Evolutionary conservation across 2,888 invertebrate genomes (phyloP), one percentile per base, ranked within the genome.

Genomic region (Watsonalla binaria): DNA sequence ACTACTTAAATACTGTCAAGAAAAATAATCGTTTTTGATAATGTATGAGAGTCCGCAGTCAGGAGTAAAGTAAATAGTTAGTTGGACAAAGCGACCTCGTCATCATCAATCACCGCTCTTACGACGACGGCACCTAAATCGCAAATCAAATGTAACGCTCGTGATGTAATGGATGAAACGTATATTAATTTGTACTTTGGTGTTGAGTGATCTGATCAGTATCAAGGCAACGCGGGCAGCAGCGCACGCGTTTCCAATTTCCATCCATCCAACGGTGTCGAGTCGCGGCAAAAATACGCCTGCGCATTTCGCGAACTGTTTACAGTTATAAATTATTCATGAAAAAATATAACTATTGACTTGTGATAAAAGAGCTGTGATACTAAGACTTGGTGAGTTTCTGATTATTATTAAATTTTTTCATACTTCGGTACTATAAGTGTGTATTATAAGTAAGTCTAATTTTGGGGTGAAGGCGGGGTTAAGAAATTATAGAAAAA

Each of bases 101-200:
- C 24, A 24, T 24, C 24, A 24, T 24, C 24, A 24, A 24, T 24
- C 24, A 24, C 24, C 24, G 24, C 24, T 24, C 24, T 24, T 24
- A 5, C 11, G 11, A 51, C 51, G 48, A 49, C 52, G 51, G 42
- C 13, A 49, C 14, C 58, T 51, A 58, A 53, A 50, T 54, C 53
- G 50, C 34, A 33, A 46, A 39, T 39, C 37, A 49, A 49, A 37
- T 37, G 49, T 49, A 49, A 11, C 37, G 54, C 53, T 59, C 51
- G 45, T 63, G 63, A 63, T 61, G 57, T 59, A 63, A 63, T 63
- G 47, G 61, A 63, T 61, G 55, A 47, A 56, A 56, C 45, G 52
- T 47, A 63, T 52, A 48, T 45, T 57, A 56, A 53, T 53, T 59
- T 55, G 55, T 48, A 52, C 54, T 49, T 24, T 37, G 37, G 37